Conservation (phyloP, 2,113 vertebrate genomes). For the Martes martes region DNA sequence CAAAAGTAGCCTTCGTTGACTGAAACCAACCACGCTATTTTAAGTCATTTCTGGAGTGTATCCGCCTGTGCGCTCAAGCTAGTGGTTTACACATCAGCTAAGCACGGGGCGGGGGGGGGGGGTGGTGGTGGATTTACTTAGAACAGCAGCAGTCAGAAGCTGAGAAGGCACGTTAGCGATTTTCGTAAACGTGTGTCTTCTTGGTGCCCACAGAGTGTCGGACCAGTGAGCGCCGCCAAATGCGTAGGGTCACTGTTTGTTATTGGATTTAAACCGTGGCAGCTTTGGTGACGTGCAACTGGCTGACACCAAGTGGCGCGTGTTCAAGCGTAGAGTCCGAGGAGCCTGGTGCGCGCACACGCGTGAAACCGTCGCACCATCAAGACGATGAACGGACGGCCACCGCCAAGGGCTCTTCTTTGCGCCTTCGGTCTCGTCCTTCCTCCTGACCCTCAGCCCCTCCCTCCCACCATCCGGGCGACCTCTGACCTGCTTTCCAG, state of each 20-base stretch:
- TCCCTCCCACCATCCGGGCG: not conserved
- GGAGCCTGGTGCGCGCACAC: not conserved
- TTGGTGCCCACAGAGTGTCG: not conserved
- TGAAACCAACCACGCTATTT: conserved; percentile 55
- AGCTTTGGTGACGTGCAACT: not conserved
- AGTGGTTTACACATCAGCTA: conserved; percentile 6
- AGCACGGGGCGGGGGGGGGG: not conserved
- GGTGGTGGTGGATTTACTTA: not conserved
- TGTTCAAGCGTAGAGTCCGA: not conserved
- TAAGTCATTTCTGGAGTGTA: conserved; percentile 43
- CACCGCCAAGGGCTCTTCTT: too few relatives aligned
- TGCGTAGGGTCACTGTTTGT: not conserved
- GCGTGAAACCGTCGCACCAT: not conserved
- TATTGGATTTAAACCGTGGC: not conserved
- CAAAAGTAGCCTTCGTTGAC: conserved; percentile 54
- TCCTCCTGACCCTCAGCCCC: not conserved
- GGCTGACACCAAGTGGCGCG: too few relatives aligned
- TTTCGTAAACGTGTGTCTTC: not conserved
- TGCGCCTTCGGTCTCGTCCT: not conserved
- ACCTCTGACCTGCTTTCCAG: not conserved
- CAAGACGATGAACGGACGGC: not conserved
- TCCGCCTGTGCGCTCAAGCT: conserved; percentile 43
- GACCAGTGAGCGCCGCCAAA: not conserved
- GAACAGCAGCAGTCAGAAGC: not conserved
- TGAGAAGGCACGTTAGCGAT: not conserved